Evolutionary conservation across 1,140 invertebrate species (phyloP).

Genomic region (Helicoverpa zea): DNA sequence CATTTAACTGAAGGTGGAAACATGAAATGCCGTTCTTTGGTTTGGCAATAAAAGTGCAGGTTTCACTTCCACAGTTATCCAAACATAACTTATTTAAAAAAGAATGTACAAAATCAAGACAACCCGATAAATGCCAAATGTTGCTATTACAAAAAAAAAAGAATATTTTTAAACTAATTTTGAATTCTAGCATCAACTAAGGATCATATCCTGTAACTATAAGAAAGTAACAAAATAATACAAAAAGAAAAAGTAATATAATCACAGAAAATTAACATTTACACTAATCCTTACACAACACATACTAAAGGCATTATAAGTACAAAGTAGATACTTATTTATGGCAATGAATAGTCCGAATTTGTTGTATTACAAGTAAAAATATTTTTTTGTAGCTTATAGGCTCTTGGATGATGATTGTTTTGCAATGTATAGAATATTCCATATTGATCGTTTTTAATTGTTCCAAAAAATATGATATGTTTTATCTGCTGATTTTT

Average conservation of each 20-base stretch:
- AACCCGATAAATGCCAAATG: slow-evolving; percentile 56
- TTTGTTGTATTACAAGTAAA: slow-evolving; percentile 17
- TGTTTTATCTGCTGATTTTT: not conserved
- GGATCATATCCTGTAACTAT: slow-evolving; percentile 77
- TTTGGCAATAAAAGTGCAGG: slow-evolving; percentile 53
- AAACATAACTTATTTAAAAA: slow-evolving; percentile 38
- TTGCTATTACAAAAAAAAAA: slow-evolving; percentile 40
- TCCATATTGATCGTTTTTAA: too few species aligned
- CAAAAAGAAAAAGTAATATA: slow-evolving; percentile 65
- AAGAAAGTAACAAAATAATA: slow-evolving; percentile 67
- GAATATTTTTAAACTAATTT: slow-evolving; percentile 20
- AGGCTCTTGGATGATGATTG: not conserved
- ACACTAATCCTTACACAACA: slow-evolving; percentile 66
- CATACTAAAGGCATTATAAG: slow-evolving; percentile 52
- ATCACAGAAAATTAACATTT: slow-evolving; percentile 81
- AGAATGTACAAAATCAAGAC: slow-evolving; percentile 48
- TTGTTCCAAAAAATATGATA: not conserved
- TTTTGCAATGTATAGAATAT: too few species aligned
- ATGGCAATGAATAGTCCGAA: slow-evolving; percentile 81
- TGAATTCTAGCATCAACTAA: slow-evolving; percentile 69
- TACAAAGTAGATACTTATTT: slow-evolving; percentile 59
- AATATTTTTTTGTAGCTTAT: not conserved
- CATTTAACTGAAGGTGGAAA: slow-evolving; percentile 44
- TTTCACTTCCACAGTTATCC: slow-evolving; percentile 33
- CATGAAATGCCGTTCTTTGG: slow-evolving; percentile 64